Evolutionary conservation across 2,113 vertebrate species (phyloP).

Genomic region (Boleophthalmus pectinirostris): DNA sequence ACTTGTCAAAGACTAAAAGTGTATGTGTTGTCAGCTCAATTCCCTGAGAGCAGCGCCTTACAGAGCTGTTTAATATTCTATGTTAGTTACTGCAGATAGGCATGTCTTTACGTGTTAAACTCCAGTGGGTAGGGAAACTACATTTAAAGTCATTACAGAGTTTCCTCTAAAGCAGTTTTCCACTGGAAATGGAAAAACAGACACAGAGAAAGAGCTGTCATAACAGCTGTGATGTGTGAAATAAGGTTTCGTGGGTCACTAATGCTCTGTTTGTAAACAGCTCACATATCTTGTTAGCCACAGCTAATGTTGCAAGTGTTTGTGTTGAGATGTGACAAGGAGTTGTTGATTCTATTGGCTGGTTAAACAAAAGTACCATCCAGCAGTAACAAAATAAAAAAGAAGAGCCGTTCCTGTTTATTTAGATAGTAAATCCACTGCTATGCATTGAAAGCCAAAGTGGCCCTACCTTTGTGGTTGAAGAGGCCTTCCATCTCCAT

Average conservation of each 20-base stretch:
- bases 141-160: slow-evolving; percentile 38
- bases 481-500: slow-evolving; percentile 98
- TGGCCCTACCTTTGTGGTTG: slow-evolving; percentile 92
- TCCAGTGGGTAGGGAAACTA: slow-evolving; percentile 7
- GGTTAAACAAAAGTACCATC: background rate
- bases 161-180: slow-evolving; percentile 21
- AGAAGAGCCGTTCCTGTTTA: slow-evolving; percentile 2
- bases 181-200: slow-evolving; percentile 54
- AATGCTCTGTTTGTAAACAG: slow-evolving; percentile 47
- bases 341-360: slow-evolving; percentile 17
- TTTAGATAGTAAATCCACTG: too few relatives aligned
- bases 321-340: slow-evolving; percentile 3
- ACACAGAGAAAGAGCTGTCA: slow-evolving; percentile 14
- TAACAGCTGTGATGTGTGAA: slow-evolving; percentile 42
- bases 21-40: slow-evolving; percentile 3
- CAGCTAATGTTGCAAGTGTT: background rate
- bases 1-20: background rate
- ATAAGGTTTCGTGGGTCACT: slow-evolving; percentile 19
- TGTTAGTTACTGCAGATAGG: background rate
- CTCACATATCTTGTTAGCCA: background rate
- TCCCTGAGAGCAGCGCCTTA: background rate
- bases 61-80: background rate
- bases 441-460: background rate
- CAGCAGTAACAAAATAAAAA: background rate
- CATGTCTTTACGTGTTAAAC: slow-evolving; percentile 8